Conservation (phyloP, 2,797 vertebrate genomes). For the Adelosebastes latens region DNA sequence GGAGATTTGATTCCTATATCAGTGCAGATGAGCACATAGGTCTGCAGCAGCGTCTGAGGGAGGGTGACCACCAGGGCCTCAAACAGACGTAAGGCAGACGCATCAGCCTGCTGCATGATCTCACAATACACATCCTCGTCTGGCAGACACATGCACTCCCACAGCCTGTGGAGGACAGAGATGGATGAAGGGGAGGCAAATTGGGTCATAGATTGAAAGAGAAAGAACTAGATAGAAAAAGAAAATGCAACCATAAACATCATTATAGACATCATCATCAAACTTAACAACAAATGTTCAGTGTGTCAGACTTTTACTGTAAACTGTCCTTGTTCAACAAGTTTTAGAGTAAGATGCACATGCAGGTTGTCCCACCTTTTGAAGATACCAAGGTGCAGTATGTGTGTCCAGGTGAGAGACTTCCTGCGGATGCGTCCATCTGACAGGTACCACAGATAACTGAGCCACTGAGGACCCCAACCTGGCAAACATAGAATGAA, state of each 20-base stretch:
- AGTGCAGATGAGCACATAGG: conserved; percentile 81
- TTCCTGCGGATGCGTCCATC: conserved; percentile 75
- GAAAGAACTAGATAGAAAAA: not conserved
- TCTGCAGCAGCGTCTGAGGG: conserved; percentile 87
- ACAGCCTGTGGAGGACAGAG: conserved; percentile 77
- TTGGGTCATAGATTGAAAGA: not conserved
- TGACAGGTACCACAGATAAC: conserved; percentile 85
- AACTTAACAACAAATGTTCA: not conserved
- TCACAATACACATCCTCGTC: conserved; percentile 53
- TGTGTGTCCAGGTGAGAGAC: conserved; percentile 80
- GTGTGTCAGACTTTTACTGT: not conserved
- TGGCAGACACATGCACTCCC: conserved; percentile 72
- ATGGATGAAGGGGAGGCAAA: not conserved
- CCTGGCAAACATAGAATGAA: conserved; percentile 61
- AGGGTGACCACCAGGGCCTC: conserved; percentile 88
- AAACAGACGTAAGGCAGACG: conserved; percentile 83
- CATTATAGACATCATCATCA: not conserved
- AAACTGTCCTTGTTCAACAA: not conserved
- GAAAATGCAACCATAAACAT: not conserved
- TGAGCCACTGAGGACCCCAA: conserved; percentile 85
- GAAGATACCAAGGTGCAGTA: conserved; percentile 89
- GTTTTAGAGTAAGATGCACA: not conserved
- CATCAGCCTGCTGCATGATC: conserved; percentile 85
- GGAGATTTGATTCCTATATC: conserved; percentile 81
- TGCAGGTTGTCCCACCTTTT: conserved; percentile 76